These are phyloP conservation scores for Lepus oiostolus DNA, from an alignment of 2,797 vertebrate genomes.

Conservation along the genomic window DNA sequence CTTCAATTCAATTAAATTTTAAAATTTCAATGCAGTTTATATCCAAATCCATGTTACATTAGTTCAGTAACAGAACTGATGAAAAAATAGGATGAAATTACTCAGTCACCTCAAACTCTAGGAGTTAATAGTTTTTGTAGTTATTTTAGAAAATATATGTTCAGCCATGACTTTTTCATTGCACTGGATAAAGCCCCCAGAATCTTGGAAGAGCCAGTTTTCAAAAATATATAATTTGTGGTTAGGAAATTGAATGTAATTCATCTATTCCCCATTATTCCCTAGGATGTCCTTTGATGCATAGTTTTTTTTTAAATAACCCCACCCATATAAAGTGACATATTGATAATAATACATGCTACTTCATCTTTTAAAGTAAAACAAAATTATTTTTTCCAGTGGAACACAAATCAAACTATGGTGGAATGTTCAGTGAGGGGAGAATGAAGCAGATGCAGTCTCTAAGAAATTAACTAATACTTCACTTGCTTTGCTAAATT, in stretches of 20 bases:
- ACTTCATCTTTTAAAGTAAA: constrained; percentile 41
- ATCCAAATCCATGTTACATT: constrained; percentile 65
- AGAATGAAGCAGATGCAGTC: not conserved
- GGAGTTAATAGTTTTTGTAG: constrained; percentile 51
- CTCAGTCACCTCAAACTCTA: constrained; percentile 63
- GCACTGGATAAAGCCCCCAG: not conserved
- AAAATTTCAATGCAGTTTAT: constrained; percentile 62
- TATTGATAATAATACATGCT: constrained; percentile 43
- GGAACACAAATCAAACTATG: constrained; percentile 21
- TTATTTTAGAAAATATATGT: constrained; percentile 54
- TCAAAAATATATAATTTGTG: constrained; percentile 62
- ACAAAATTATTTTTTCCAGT: constrained; percentile 50
- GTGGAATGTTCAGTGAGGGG: not conserved
- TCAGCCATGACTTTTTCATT: constrained; percentile 38
- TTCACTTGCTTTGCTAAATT: not conserved
- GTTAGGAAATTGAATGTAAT: constrained; percentile 48
- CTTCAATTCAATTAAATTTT: constrained; percentile 61
- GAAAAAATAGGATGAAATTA: constrained; percentile 57
- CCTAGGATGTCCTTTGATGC: not conserved
- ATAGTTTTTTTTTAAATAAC: constrained; percentile 59
- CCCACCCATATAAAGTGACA: constrained; percentile 42
- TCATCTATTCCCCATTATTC: constrained; percentile 32
- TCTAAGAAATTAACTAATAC: not conserved
- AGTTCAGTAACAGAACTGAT: constrained; percentile 52
- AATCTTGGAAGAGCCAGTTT: constrained; percentile 52